Conservation (phyloP, 1,140 invertebrate species). For the Drosophila takahashii region DNA sequence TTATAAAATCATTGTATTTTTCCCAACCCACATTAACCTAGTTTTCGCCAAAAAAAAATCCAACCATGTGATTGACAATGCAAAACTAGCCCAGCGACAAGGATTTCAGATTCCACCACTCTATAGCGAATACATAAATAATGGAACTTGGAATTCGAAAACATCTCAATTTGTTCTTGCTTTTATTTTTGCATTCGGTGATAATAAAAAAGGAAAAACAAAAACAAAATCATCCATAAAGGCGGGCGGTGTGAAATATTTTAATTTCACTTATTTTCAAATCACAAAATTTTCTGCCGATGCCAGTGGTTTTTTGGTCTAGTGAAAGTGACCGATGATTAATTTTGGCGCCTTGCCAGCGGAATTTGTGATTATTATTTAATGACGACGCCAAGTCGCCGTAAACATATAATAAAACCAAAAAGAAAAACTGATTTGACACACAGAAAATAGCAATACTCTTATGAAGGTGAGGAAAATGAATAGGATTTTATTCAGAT, state of each 20-base stretch:
- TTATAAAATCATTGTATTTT: not conserved
- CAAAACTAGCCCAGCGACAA: constrained; percentile 28
- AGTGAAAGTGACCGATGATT: constrained; percentile 81
- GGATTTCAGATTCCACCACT: constrained; percentile 15
- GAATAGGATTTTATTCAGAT: not conserved
- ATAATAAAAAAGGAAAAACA: constrained; percentile 44
- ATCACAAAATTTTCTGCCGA: constrained; percentile 28
- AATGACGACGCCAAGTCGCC: constrained; percentile 79
- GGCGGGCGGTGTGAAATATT: constrained; percentile 58
- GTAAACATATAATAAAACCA: constrained; percentile 50
- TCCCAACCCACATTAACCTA: constrained; percentile 64
- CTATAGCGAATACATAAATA: constrained; percentile 54
- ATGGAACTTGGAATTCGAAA: constrained; percentile 36
- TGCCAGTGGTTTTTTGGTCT: constrained; percentile 54
- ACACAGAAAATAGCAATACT: constrained; percentile 16
- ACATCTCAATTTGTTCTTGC: constrained; percentile 49
- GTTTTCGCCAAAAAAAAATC: constrained; percentile 24
- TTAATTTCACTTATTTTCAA: constrained; percentile 65
- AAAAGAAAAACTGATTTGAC: constrained; percentile 19
- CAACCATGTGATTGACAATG: constrained; percentile 50
- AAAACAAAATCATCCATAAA: constrained; percentile 52
- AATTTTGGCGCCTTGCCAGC: constrained; percentile 71
- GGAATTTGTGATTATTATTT: constrained; percentile 80
- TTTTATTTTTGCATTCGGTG: constrained; percentile 46
- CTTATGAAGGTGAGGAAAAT: not conserved